These are phyloP conservation scores for Pomatostomus ruficeps DNA, from an alignment of 2,113 vertebrate species.

Conservation along the genomic window DNA sequence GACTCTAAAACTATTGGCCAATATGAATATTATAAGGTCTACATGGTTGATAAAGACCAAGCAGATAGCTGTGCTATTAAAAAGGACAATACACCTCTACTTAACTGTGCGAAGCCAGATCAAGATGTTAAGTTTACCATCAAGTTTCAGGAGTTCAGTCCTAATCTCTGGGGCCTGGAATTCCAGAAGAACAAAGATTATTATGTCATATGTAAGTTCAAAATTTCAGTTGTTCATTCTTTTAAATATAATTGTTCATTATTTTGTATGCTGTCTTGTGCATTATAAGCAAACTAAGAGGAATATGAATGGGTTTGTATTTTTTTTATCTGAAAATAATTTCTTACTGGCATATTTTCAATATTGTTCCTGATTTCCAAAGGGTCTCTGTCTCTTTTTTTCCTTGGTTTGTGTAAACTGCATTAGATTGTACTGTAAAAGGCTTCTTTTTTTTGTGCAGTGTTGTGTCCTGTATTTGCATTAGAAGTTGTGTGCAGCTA, in stretches of 20 bases:
- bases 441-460: not conserved
- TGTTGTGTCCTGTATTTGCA: not conserved
- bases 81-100: conserved; percentile 93
- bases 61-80: conserved; percentile 96
- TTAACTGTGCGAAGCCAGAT: conserved; percentile 97
- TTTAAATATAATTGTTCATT: not conserved
- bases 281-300: not conserved
- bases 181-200: conserved; percentile 96
- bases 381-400: not conserved
- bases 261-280: not conserved
- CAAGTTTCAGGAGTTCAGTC: conserved; percentile 99
- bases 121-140: conserved; percentile 99
- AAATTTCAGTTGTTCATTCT: not conserved
- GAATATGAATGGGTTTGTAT: conserved; percentile 55
- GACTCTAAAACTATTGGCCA: conserved; percentile 86
- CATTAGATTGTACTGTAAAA: not conserved
- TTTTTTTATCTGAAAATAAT: conserved; percentile 15
- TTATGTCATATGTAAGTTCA: conserved; percentile 98
- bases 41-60: conserved; percentile 97
- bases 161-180: conserved; percentile 97
- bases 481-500: not conserved
- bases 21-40: conserved; percentile 97
- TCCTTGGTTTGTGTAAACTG: not conserved
- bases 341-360: conserved; percentile 5
- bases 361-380: not conserved